These are phyloP conservation scores for Coregonus suidteri DNA, from an alignment of 2,797 vertebrate genomes.

Conservation along the genomic window DNA sequence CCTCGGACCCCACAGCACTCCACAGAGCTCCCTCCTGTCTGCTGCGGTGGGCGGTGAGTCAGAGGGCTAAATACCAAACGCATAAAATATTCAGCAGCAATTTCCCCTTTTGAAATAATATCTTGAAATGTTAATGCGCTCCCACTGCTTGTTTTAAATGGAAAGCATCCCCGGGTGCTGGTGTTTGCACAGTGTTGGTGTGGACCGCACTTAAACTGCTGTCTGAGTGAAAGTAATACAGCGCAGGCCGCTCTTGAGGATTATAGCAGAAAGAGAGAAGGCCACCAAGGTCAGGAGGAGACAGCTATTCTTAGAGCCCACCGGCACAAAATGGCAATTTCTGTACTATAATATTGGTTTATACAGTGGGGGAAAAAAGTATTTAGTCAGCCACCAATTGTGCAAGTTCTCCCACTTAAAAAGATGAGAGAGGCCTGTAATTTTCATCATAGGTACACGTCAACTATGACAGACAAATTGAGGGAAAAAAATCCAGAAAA, in stretches of 20 bases:
- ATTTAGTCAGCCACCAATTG: too few species aligned
- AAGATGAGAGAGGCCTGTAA: too few species aligned
- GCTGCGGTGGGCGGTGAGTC: neutral
- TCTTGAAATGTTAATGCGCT: slow-evolving; percentile 72
- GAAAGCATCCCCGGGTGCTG: slow-evolving; percentile 58
- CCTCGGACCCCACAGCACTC: neutral
- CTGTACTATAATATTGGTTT: neutral
- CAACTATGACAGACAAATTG: too few species aligned
- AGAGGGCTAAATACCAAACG: slow-evolving; percentile 41
- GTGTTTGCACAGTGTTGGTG: slow-evolving; percentile 49
- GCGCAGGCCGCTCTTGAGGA: slow-evolving; percentile 34
- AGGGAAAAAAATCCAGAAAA: too few species aligned
- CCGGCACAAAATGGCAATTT: neutral
- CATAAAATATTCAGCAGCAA: slow-evolving; percentile 74
- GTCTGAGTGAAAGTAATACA: slow-evolving; percentile 50
- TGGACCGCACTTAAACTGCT: slow-evolving; percentile 46
- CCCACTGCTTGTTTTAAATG: slow-evolving; percentile 66
- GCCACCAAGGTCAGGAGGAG: slow-evolving; percentile 42
- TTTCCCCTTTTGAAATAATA: slow-evolving; percentile 71
- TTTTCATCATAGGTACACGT: too few species aligned
- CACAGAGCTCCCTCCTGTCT: neutral
- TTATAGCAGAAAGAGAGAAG: slow-evolving; percentile 28
- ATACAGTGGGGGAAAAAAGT: neutral
- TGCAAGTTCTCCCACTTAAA: too few species aligned
- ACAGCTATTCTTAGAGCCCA: slow-evolving; percentile 45